phyloP scores from a whole-genome alignment of 2,113 vertebrate species.

The Plestiodon gilberti region DNA sequence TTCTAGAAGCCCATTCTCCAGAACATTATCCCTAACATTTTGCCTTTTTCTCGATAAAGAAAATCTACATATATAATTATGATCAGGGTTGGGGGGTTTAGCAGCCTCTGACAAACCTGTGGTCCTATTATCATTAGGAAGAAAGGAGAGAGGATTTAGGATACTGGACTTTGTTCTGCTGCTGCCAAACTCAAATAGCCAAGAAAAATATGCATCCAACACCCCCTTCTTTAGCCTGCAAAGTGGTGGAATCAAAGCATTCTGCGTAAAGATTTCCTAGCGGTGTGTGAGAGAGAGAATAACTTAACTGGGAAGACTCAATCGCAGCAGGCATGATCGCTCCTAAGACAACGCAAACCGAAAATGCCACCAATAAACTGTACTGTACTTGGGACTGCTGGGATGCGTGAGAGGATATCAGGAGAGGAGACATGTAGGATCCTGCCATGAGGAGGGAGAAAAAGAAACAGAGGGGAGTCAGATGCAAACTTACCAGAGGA shows the following conservation, averaged over 20 bases:
- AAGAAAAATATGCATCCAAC: not conserved
- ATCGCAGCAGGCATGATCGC: not conserved
- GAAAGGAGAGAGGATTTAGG: not conserved
- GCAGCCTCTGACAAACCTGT: not conserved
- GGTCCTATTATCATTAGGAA: too few species aligned
- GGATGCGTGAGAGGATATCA: not conserved
- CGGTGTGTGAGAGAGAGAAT: not conserved
- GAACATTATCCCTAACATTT: not conserved
- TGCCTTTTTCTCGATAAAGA: not conserved
- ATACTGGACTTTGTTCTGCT: not conserved
- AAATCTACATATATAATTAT: too few species aligned
- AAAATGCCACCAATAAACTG: slow-evolving; percentile 42
- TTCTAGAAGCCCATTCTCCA: not conserved
- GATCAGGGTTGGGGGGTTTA: too few species aligned
- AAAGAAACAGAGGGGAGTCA: not conserved
- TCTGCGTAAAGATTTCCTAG: not conserved
- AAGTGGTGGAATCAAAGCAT: not conserved
- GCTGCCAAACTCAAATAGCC: not conserved
- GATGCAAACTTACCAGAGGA: slow-evolving; percentile 89
- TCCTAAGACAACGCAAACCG: not conserved
- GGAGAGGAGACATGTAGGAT: slow-evolving; percentile 32
- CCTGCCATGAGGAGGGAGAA: not conserved
- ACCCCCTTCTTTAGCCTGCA: not conserved
- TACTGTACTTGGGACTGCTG: too few species aligned
- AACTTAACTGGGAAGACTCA: not conserved